Evolutionary conservation across 1,140 invertebrate species (phyloP).

Genomic region (Fopius arisanus): DNA sequence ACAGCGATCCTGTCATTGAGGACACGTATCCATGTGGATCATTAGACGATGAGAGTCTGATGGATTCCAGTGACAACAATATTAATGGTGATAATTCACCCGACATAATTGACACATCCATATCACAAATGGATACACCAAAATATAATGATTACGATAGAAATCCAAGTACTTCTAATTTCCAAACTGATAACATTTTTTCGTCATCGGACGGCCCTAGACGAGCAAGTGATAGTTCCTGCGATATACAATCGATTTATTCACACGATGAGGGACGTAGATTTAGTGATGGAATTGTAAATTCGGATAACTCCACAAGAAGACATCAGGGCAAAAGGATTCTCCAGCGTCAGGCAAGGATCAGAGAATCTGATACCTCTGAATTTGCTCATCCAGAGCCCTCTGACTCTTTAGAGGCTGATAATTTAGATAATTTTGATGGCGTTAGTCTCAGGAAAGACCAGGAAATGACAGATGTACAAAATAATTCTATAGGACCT

Average conservation of each 20-base stretch:
- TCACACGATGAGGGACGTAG: conserved; percentile 36
- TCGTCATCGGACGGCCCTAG: conserved; percentile 22
- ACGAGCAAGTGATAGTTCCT: conserved; percentile 45
- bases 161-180: neutral
- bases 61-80: neutral
- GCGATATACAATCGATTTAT: conserved; percentile 14
- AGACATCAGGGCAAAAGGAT: conserved; percentile 34
- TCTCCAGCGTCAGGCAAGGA: conserved; percentile 50
- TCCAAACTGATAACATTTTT: neutral
- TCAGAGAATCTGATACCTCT: conserved; percentile 39
- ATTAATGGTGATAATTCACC: neutral
- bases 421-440: neutral
- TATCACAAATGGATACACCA: neutral
- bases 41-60: neutral
- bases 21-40: neutral
- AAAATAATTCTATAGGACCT: neutral
- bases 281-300: conserved; percentile 44
- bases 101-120: neutral
- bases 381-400: neutral
- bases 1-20: neutral
- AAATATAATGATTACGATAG: neutral
- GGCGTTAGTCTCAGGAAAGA: neutral
- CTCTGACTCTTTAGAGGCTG: neutral
- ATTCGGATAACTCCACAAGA: conserved; percentile 15
- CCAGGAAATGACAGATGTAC: neutral